A percentile compares a stretch with the other conserved stretches of the same genome.
These are phyloP conservation scores for Eremophila alpestris DNA, from an alignment of 2,797 vertebrate genomes.

Conservation along the genomic window DNA sequence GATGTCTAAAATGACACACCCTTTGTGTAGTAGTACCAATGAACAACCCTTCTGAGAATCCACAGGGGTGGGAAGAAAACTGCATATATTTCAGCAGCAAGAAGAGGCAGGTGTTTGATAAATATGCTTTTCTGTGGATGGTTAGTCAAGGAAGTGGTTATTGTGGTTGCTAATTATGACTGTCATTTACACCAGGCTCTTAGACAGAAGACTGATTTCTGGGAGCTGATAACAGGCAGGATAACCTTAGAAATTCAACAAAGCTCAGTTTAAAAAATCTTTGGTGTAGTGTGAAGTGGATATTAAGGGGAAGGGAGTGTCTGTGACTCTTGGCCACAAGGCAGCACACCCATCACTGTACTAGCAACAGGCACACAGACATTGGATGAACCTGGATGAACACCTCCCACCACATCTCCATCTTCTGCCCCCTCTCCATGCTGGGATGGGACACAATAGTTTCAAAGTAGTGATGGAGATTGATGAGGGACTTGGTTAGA, in stretches of 20 bases:
- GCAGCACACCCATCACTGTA: neutral
- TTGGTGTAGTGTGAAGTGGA: neutral
- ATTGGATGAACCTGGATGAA: accelerated
- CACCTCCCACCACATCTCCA: neutral
- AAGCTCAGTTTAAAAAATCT: neutral
- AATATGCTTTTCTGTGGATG: neutral
- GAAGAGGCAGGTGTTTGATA: neutral
- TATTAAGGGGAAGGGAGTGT: neutral
- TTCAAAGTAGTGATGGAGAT: neutral
- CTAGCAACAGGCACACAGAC: neutral
- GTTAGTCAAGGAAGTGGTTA: neutral
- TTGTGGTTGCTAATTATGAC: neutral
- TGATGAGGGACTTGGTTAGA: neutral
- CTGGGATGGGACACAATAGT: accelerated
- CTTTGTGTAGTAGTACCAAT: neutral
- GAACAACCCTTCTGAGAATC: neutral
- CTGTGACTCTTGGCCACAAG: neutral
- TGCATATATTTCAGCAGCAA: neutral
- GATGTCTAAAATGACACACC: neutral
- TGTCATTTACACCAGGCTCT: neutral
- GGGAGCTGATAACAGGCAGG: neutral
- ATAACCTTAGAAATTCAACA: neutral
- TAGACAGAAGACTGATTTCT: neutral
- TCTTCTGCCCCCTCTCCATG: neutral
- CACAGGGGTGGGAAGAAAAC: neutral